Conservation (phyloP, 1,140 invertebrate genomes). For the Venturia canescens region DNA sequence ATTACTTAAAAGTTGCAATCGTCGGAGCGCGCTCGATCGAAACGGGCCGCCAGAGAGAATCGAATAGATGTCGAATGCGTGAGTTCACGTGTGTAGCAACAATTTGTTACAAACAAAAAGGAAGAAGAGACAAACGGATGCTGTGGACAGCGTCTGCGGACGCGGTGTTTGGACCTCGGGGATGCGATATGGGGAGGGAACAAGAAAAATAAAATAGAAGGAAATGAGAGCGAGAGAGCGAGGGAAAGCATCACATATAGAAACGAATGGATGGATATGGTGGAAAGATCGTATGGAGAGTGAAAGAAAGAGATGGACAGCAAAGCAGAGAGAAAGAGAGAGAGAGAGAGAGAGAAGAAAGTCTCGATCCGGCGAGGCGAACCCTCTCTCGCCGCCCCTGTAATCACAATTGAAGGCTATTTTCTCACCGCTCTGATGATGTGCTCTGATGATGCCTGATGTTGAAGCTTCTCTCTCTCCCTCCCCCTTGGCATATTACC, state of each 20-base stretch:
- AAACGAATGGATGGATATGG: conserved; percentile 41
- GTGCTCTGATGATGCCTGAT: conserved; percentile 67
- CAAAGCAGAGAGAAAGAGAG: conserved; percentile 37
- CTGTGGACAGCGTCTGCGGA: conserved; percentile 24
- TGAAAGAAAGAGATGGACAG: conserved; percentile 28
- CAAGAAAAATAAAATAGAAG: neutral
- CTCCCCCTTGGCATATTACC: conserved; percentile 69
- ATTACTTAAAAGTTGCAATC: conserved; percentile 38
- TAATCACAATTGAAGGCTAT: conserved; percentile 78
- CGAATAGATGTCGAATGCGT: neutral
- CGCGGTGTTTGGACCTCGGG: conserved; percentile 18
- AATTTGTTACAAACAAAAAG: neutral
- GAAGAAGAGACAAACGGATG: conserved; percentile 34
- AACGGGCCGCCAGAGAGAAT: neutral
- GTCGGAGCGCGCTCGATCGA: neutral
- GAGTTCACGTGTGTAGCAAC: neutral
- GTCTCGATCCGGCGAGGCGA: conserved; percentile 61
- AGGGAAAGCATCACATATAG: conserved; percentile 22
- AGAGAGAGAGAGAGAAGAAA: conserved; percentile 6
- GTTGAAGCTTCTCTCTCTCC: conserved; percentile 58
- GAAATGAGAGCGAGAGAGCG: neutral
- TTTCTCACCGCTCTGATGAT: conserved; percentile 78
- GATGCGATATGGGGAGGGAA: neutral
- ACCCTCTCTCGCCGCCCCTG: conserved; percentile 74
- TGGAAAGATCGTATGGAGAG: conserved; percentile 18